phyloP scores from a whole-genome alignment of 2,113 vertebrate genomes.

The Damaliscus lunatus region DNA sequence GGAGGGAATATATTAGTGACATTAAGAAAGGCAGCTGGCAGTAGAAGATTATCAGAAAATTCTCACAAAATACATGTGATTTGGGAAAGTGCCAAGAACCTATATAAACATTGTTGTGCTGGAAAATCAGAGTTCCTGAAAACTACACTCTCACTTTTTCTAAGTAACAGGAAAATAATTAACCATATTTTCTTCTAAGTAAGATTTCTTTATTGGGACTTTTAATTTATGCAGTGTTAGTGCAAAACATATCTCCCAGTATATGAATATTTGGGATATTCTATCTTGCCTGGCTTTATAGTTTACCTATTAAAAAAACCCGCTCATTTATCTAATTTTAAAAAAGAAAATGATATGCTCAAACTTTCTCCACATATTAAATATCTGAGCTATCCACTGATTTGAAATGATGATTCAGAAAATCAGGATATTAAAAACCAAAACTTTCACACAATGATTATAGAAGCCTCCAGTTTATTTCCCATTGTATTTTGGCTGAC shows the following conservation, averaged over 20 bases:
- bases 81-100: neutral
- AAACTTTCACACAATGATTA: neutral
- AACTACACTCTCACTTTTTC: neutral
- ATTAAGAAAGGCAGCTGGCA: neutral
- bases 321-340: neutral
- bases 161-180: neutral
- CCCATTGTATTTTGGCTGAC: neutral
- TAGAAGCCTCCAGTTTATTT: neutral
- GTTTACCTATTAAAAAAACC: neutral
- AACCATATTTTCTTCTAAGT: neutral
- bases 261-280: neutral
- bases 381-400: neutral
- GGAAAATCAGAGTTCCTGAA: neutral
- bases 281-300: neutral
- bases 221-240: neutral
- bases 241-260: neutral
- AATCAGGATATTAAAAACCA: neutral
- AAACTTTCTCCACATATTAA: neutral
- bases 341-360: neutral
- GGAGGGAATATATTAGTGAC: neutral
- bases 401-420: conserved; percentile 2
- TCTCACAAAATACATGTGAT: neutral
- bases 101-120: neutral
- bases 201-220: neutral
- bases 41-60: neutral